Base-by-base conservation (phyloP, 2,113 vertebrate genomes). In the Dolichotis patagonum region DNA sequence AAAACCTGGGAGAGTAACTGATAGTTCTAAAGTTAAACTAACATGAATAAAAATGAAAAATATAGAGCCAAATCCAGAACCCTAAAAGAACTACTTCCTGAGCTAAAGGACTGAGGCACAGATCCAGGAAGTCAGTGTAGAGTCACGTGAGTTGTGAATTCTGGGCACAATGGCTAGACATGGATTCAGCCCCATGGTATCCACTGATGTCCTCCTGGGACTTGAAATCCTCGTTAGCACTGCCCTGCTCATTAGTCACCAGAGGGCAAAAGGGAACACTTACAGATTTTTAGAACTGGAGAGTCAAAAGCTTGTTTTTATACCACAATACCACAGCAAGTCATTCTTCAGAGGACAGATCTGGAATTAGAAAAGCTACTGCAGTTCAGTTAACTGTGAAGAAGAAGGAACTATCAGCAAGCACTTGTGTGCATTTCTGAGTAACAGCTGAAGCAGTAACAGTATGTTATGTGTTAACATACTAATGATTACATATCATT, bases 11-110 rank as follows among this genome's bases (percentile, higher is more conserved):
- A 93, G 91, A 91, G 38, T 14, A 91, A 38, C 4, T 73, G 35
- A 71, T 3, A 38, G 60, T 83, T 12, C 46, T 58, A 77, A 86
- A 67, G 32, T 87, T 62, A 96, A 96, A 85, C 60, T 38, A 49
- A 32, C 13, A 63, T 13, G 8, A 43, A 38, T 30, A 75, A 96
- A 84, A 13, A 26, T 62, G 9, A 96, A 88, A 88, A 69, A 71
- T 90, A 12, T 46, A 86, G 91, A 78, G 14, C 4, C 16, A 83
- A 80, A 86, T 43, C 28, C 7, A 38, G 20, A 84, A 5, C n/a
- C 28, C 5, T n/a, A n/a, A n/a, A n/a, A n/a, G n/a, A n/a, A n/a
- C n/a, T 43, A 86, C 8, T 32, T 80, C 17, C 43, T 63, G 11
- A 85, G 67, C 81, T 85, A 92, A 1, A 95, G 28, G 41, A 93